Conservation (phyloP, 2,888 invertebrate genomes). For the Subacronicta megacephala region DNA sequence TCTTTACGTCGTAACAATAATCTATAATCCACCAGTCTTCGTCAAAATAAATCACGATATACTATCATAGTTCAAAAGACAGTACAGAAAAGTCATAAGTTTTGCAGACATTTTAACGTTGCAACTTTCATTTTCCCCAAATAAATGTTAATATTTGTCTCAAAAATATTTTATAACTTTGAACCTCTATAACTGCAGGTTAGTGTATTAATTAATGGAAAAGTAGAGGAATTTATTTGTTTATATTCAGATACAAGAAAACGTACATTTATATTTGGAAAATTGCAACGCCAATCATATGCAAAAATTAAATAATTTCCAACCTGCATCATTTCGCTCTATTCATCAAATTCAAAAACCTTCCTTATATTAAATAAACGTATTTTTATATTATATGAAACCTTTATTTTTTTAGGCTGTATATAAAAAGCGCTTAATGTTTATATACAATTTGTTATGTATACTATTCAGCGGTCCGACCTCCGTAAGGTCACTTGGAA, state of each 20-base stretch:
- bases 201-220: too few species aligned
- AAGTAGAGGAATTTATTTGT: too few species aligned
- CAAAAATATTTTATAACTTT: too few species aligned
- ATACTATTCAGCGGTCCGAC: constrained; percentile 6
- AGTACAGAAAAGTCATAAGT: background rate
- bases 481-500: constrained; percentile 17
- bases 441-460: constrained; percentile 9
- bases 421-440: constrained; percentile 9
- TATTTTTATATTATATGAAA: constrained; percentile 5
- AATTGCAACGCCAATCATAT: background rate
- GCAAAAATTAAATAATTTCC: constrained; percentile 16
- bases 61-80: background rate
- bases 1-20: constrained; percentile 3
- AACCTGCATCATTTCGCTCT: background rate
- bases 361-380: constrained; percentile 4
- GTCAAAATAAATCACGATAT: background rate
- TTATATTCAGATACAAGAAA: too few species aligned
- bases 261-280: too few species aligned
- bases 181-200: too few species aligned
- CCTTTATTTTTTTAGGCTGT: too few species aligned
- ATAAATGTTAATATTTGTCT: too few species aligned
- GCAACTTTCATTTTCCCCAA: too few species aligned
- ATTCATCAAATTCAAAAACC: constrained; percentile 10
- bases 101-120: constrained; percentile 15
- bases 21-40: constrained; percentile 23